phyloP scores from a whole-genome alignment of 2,888 invertebrate species.

The Stenotaenia linearis region DNA sequence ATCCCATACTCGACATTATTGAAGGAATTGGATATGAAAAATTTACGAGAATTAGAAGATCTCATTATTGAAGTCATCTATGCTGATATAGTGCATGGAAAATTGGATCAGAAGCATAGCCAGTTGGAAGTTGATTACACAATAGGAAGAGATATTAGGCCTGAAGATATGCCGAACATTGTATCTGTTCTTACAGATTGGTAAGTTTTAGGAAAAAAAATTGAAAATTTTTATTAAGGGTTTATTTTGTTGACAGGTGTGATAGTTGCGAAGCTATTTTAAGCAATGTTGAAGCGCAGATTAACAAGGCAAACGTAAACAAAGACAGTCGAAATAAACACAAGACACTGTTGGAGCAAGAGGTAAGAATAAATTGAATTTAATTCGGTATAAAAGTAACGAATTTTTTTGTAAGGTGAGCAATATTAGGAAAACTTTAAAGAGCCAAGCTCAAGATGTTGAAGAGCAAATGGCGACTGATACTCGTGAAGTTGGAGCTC shows the following conservation, averaged over 20 bases:
- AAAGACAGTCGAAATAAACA: conserved; percentile 74
- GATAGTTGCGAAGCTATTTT: conserved; percentile 82
- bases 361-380: conserved; percentile 57
- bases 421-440: conserved; percentile 81
- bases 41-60: conserved; percentile 90
- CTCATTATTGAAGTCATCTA: conserved; percentile 98
- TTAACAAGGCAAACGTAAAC: conserved; percentile 75
- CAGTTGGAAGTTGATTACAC: conserved; percentile 91
- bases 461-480: conserved; percentile 79
- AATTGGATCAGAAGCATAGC: conserved; percentile 90
- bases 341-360: conserved; percentile 75
- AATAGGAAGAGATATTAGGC: conserved; percentile 82
- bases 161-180: conserved; percentile 74
- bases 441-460: conserved; percentile 67
- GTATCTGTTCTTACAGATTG: conserved; percentile 54
- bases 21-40: conserved; percentile 80
- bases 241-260: too few relatives aligned
- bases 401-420: too few relatives aligned
- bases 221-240: too few relatives aligned
- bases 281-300: conserved; percentile 81
- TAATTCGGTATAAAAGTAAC: too few relatives aligned
- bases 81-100: conserved; percentile 91
- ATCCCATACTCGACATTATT: conserved; percentile 81
- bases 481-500: conserved; percentile 58
- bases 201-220: conserved; percentile 31